These are phyloP conservation scores for Callithrix jacchus DNA, from an alignment of 2,113 vertebrate species.

Conservation along the genomic window DNA sequence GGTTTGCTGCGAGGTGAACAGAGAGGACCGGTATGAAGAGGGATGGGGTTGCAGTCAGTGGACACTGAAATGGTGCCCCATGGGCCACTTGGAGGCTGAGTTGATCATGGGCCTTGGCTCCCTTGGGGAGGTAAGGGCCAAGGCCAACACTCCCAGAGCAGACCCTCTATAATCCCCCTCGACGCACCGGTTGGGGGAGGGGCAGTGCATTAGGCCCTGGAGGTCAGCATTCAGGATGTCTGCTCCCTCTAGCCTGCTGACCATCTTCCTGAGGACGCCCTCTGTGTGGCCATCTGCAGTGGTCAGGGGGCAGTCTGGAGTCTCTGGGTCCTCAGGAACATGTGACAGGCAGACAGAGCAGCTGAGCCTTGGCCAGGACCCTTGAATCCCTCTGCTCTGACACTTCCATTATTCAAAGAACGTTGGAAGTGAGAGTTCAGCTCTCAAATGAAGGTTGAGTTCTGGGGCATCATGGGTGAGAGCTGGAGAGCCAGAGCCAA, in stretches of 20 bases:
- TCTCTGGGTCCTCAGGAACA: neutral
- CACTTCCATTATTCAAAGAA: neutral
- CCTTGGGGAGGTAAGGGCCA: neutral
- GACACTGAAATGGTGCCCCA: neutral
- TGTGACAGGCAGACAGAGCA: too few relatives aligned
- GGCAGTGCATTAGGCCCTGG: neutral
- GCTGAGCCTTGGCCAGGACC: neutral
- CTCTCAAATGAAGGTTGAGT: neutral
- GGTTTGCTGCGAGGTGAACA: neutral
- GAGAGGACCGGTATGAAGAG: accelerated
- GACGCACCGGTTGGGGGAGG: accelerated
- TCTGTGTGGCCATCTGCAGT: neutral
- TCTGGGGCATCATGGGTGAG: neutral
- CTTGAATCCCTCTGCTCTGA: neutral
- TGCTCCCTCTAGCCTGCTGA: neutral
- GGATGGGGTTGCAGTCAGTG: neutral
- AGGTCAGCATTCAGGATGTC: neutral
- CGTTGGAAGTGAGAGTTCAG: neutral
- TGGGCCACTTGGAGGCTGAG: neutral
- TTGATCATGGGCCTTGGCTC: neutral
- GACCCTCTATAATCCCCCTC: accelerated
- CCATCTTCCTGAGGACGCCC: neutral
- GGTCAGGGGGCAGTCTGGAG: neutral
- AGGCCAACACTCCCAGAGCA: neutral
- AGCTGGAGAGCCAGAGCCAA: neutral